A percentile compares a stretch with the other conserved stretches of the same genome.
These are phyloP conservation scores for Pipa parva DNA, from an alignment of 2,113 vertebrate species.

Conservation along the genomic window DNA sequence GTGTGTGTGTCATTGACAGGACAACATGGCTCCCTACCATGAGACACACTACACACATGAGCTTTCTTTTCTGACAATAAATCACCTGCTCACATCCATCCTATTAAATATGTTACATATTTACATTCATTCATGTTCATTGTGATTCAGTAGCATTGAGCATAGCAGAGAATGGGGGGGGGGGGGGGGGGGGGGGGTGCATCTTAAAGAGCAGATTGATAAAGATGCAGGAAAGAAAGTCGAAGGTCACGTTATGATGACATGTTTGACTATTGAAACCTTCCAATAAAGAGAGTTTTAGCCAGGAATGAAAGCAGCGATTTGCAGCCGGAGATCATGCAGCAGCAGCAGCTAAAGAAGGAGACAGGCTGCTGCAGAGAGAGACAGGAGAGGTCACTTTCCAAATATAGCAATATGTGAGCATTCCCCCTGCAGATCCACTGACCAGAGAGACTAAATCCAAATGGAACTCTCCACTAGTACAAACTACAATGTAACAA, in stretches of 20 bases:
- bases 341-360: conserved; percentile 33
- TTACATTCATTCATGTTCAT: too few species aligned
- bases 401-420: conserved; percentile 39
- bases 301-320: background rate
- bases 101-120: too few species aligned
- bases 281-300: background rate
- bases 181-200: too few species aligned
- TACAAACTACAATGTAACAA: too few species aligned
- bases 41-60: conserved; percentile 12
- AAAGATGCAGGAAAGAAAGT: too few species aligned
- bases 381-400: conserved; percentile 39
- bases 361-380: conserved; percentile 28
- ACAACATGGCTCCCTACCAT: conserved; percentile 20
- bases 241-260: too few species aligned
- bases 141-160: too few species aligned
- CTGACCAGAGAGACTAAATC: conserved; percentile 15
- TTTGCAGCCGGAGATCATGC: conserved; percentile 4
- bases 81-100: too few species aligned
- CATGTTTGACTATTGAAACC: too few species aligned
- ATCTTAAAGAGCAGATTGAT: too few species aligned
- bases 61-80: background rate
- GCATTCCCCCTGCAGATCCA: conserved; percentile 26
- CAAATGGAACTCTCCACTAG: background rate
- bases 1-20: conserved; percentile 32
- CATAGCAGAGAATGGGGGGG: too few species aligned